These are phyloP conservation scores for Fregetta grallaria DNA, from an alignment of 2,113 vertebrate genomes.

Conservation along the genomic window DNA sequence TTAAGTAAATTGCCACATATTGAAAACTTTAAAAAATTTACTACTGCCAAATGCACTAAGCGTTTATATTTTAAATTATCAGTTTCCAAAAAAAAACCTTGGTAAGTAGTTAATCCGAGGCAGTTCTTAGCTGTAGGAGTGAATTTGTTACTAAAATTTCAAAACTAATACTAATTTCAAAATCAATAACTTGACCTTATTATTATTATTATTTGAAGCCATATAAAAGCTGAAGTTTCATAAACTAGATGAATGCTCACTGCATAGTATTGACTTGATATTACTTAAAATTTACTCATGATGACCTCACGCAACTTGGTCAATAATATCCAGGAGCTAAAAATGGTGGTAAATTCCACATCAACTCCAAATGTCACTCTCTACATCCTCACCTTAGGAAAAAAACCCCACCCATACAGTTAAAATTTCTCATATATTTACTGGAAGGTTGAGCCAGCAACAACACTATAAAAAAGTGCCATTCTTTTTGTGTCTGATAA, in stretches of 20 bases:
- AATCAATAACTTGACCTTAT: neutral
- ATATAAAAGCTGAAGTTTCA: neutral
- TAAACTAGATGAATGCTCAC: neutral
- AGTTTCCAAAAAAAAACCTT: neutral
- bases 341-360: neutral
- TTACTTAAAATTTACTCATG: neutral
- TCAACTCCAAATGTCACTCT: neutral
- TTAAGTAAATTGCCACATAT: neutral
- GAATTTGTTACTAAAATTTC: neutral
- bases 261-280: neutral
- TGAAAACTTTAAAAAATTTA: neutral
- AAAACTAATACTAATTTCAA: neutral
- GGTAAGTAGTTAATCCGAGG: neutral
- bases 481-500: neutral
- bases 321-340: neutral
- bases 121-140: neutral
- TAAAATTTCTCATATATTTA: neutral
- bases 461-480: neutral
- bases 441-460: neutral
- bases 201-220: neutral
- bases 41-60: neutral
- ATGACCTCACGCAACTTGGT: neutral
- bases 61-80: neutral
- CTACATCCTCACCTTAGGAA: neutral
- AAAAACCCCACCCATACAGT: rapidly evolving